Evolutionary conservation across 2,888 invertebrate genomes (phyloP), one percentile per base, ranked within the genome.

Genomic region (Macrostomum cliftonense): DNA sequence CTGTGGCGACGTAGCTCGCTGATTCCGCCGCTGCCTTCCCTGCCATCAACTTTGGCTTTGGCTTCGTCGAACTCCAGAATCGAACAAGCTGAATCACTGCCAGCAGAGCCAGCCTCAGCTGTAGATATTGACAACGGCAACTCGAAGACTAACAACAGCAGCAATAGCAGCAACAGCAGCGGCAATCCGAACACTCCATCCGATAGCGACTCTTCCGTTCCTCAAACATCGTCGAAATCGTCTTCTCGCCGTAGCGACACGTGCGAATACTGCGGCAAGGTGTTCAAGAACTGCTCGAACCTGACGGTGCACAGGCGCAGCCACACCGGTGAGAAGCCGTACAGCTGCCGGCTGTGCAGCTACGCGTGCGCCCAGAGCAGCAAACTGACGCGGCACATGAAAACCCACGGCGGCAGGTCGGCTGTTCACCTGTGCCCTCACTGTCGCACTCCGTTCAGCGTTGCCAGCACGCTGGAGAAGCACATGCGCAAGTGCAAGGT

Each of bases 351-450:
- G 68, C 75, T 97, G 56, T 99, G 97, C 74, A 86, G 86, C 54
- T 99, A 99, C 72, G 97, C 97, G 20, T 97, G 97, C 71, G 95
- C 97, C n/a, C 95, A 97, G 74, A 91, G 91, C 68, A 89, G 89
- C 20, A 99, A 99, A 71, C 76, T 99, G 53, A 99, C 97, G 48
- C 79, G 97, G 62, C 97, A 99, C 76, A 99, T 99, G 97, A 91
- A 95, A 72, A 99, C 97, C 1, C 97, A 99, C 73, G 97, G 97
- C 0, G 93, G 93, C 54, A 91, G 93, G 72, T 4, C 28, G 5
- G 28, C 28, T 28, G 93, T 93, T 52, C 97, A 91, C 72, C 81
- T 89, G 57, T 99, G 97, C 74, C 81, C 91, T 56, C 97, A 95
- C 73, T 99, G 97, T 74, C 86, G 88, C 72, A 99, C 97, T 95